Percentiles rank a stretch among this genome's conserved stretches.
Evolutionary conservation across 2,888 invertebrate species (phyloP).

Genomic region (Yponomeuta sedellus): DNA sequence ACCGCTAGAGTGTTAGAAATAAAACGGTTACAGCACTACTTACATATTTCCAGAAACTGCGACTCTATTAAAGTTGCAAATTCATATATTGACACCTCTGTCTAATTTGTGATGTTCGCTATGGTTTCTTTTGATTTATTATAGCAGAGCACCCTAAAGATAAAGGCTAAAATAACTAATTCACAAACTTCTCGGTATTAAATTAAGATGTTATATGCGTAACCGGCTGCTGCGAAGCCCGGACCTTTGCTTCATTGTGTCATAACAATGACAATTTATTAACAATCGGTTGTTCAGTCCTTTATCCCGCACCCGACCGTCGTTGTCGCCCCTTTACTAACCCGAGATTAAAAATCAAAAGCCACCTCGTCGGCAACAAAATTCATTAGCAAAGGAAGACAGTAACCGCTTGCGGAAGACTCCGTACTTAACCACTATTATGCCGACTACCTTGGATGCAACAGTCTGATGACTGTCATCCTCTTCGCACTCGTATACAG

Average conservation of each 20-base stretch:
- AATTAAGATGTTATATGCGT: slow-evolving; percentile 19
- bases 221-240: slow-evolving; percentile 25
- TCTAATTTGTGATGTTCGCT: no score
- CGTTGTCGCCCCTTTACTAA: slow-evolving; percentile 31
- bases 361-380: slow-evolving; percentile 39
- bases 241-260: slow-evolving; percentile 40
- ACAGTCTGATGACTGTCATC: slow-evolving; percentile 41
- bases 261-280: slow-evolving; percentile 60
- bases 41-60: no score
- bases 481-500: slow-evolving; percentile 33
- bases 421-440: slow-evolving; percentile 36
- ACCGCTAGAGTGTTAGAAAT: no score
- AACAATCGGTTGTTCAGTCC: slow-evolving; percentile 43
- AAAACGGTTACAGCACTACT: no score
- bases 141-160: no score
- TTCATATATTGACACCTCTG: no score
- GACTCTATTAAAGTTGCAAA: no score
- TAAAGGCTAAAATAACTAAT: not conserved
- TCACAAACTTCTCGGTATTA: slow-evolving; percentile 21
- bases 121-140: no score
- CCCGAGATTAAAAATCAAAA: slow-evolving; percentile 48
- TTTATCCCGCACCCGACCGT: slow-evolving; percentile 36
- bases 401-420: slow-evolving; percentile 52
- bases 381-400: slow-evolving; percentile 52
- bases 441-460: slow-evolving; percentile 45